Conservation (phyloP, 64 coral and sea anemone genomes). For the Montipora capricornis region DNA sequence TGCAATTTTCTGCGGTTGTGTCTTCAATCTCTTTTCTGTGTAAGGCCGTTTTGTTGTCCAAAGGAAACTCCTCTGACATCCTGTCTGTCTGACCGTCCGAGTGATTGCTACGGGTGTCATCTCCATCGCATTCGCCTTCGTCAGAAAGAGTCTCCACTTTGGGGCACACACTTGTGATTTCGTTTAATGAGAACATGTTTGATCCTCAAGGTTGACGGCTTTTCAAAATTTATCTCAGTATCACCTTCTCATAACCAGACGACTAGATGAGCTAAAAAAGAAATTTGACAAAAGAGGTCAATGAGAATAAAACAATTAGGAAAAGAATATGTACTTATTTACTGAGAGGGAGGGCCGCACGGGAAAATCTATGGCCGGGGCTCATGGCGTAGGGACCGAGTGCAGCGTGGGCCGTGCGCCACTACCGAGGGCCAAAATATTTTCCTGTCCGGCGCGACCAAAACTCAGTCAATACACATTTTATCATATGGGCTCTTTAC, state of each 20-base stretch:
- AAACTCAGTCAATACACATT: too few species aligned
- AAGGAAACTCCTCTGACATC: not conserved
- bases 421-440: too few species aligned
- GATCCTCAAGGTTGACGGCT: not conserved
- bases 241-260: not conserved
- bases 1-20: not conserved
- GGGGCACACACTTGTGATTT: constrained; percentile 30
- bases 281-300: not conserved
- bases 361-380: too few species aligned
- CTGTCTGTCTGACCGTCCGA: not conserved
- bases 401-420: too few species aligned
- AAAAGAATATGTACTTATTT: too few species aligned
- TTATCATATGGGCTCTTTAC: too few species aligned
- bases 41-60: not conserved
- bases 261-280: not conserved
- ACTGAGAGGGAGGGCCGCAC: too few species aligned
- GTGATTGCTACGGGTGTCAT: not conserved
- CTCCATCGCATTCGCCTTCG: not conserved
- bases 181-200: constrained; percentile 36
- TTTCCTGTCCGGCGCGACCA: too few species aligned
- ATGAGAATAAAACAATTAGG: too few species aligned
- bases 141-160: constrained; percentile 7
- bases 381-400: too few species aligned
- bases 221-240: not conserved
- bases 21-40: not conserved